A percentile compares a stretch with the other conserved stretches of the same genome.
These are phyloP conservation scores for Notarius lentiginosus DNA, from an alignment of 2,113 vertebrate species.

Conservation along the genomic window DNA sequence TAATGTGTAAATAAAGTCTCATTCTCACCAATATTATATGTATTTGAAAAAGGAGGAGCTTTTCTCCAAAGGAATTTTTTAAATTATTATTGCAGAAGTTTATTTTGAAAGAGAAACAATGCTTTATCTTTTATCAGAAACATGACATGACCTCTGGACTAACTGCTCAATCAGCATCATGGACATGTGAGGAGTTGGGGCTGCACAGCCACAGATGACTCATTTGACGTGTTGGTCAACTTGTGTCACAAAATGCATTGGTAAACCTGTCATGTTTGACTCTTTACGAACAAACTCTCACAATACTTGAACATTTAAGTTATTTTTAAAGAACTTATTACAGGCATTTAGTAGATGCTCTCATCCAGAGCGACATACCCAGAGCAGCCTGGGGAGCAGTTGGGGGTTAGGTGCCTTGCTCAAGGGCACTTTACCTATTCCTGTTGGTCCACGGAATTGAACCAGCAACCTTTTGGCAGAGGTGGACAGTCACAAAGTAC, in stretches of 20 bases:
- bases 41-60: not conserved
- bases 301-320: not conserved
- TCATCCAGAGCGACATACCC: too few species aligned
- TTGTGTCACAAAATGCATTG: not conserved
- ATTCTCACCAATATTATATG: not conserved
- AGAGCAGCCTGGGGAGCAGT: too few species aligned
- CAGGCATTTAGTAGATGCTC: too few species aligned
- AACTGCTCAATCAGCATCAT: constrained; percentile 38
- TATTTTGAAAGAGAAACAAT: constrained; percentile 35
- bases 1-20: not conserved
- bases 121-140: constrained; percentile 42
- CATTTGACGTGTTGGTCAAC: constrained; percentile 28
- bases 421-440: too few species aligned
- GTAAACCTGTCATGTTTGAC: constrained; percentile 3
- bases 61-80: not conserved
- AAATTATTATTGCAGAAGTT: constrained; percentile 7
- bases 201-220: constrained; percentile 37
- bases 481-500: too few species aligned
- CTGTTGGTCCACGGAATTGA: too few species aligned
- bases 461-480: too few species aligned
- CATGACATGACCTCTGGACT: constrained; percentile 39
- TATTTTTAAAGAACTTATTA: not conserved
- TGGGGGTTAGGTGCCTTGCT: too few species aligned
- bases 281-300: not conserved
- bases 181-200: constrained; percentile 33